Evolutionary conservation across 2,113 vertebrate genomes (phyloP).

Genomic region (Cebus imitator): DNA sequence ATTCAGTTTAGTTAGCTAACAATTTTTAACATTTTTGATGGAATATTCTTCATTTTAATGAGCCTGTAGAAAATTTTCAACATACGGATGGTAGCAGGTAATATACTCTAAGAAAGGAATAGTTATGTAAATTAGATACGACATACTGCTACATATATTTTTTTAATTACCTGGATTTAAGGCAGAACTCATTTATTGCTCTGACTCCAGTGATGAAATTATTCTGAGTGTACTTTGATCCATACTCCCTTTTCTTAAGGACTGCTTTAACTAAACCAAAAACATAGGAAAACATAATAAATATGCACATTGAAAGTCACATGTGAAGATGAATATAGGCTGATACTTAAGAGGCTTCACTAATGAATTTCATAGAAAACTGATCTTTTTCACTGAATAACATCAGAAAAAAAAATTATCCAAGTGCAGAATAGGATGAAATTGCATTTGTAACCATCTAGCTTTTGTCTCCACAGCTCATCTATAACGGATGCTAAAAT

Average conservation of each 20-base stretch:
- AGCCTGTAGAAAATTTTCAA: neutral
- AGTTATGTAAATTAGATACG: neutral
- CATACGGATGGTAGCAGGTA: neutral
- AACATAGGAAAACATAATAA: slow-evolving; percentile 46
- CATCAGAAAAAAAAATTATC: neutral
- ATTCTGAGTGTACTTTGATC: slow-evolving; percentile 96
- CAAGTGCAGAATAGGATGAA: neutral
- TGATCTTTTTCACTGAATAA: neutral
- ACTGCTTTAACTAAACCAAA: slow-evolving; percentile 93
- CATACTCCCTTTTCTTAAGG: slow-evolving; percentile 98
- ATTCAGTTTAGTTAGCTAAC: neutral
- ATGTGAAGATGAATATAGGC: slow-evolving; percentile 15
- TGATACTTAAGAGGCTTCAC: neutral
- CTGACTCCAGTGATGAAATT: slow-evolving; percentile 99
- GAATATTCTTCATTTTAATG: slow-evolving; percentile 23
- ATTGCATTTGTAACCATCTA: neutral
- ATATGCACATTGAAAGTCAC: neutral
- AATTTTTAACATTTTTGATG: slow-evolving; percentile 34
- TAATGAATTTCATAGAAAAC: neutral
- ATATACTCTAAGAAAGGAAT: neutral
- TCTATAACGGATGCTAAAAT: slow-evolving; percentile 14
- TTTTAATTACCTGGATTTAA: slow-evolving; percentile 91
- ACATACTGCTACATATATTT: neutral
- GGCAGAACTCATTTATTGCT: slow-evolving; percentile 99
- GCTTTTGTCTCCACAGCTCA: neutral